Evolutionary conservation across 2,888 invertebrate genomes (phyloP).

Genomic region (Apamea anceps): DNA sequence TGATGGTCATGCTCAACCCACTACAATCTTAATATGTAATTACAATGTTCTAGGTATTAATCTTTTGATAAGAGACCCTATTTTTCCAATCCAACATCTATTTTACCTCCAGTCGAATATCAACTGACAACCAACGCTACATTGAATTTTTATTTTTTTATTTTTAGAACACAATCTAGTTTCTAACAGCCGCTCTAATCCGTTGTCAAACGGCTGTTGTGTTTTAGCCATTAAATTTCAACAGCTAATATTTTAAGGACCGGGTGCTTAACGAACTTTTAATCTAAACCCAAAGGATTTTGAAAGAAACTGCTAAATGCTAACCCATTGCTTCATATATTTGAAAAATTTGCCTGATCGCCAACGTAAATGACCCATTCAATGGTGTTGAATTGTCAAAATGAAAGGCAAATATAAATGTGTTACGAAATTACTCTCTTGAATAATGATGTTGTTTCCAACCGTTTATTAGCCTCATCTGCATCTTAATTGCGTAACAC

Average conservation of each 20-base stretch:
- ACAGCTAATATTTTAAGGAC: background rate
- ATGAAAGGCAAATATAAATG: no score
- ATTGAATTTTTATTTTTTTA: background rate
- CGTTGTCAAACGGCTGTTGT: background rate
- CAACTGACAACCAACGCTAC: background rate
- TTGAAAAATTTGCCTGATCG: background rate
- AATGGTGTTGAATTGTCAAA: no score
- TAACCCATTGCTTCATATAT: background rate
- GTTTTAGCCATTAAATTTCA: background rate
- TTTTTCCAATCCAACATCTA: background rate
- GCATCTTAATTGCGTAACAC: no score
- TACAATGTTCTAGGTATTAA: background rate
- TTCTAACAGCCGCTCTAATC: background rate
- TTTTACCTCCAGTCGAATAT: background rate
- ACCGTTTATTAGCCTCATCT: no score
- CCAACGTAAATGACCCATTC: background rate
- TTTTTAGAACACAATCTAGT: background rate
- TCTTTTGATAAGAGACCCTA: background rate
- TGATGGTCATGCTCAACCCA: background rate
- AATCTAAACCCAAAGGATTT: background rate
- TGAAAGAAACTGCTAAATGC: background rate
- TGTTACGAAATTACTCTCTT: background rate
- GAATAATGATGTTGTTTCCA: background rate
- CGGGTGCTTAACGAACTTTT: background rate
- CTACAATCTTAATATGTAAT: conserved; percentile 5